phyloP scores from a whole-genome alignment of 2,113 vertebrate genomes.

The Pampusana beccarii region DNA sequence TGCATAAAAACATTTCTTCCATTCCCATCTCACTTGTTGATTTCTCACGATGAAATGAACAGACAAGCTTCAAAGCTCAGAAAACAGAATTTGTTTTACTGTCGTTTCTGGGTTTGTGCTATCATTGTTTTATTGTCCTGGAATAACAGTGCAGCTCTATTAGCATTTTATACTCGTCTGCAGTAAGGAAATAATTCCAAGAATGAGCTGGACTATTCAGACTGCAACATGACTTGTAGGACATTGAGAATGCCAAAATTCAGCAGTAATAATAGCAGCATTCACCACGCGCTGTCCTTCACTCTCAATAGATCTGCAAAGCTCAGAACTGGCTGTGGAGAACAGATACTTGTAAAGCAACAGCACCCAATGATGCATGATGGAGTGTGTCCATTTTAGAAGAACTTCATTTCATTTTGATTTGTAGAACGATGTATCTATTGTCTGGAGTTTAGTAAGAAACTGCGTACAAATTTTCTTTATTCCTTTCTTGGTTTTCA shows the following conservation, averaged over 20 bases:
- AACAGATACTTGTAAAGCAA: conserved; percentile 1
- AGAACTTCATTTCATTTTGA: not conserved
- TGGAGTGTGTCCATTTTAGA: not conserved
- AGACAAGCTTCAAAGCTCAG: conserved; percentile 19
- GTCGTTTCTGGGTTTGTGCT: conserved; percentile 10
- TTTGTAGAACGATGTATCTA: not conserved
- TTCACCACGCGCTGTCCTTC: not conserved
- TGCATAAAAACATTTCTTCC: conserved; percentile 51
- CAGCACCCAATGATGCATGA: not conserved
- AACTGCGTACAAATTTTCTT: not conserved
- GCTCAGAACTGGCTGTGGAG: not conserved
- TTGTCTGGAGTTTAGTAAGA: not conserved
- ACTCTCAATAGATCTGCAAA: not conserved
- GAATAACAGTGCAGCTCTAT: not conserved
- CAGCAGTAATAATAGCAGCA: not conserved
- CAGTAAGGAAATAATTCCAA: conserved; percentile 25
- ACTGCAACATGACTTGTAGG: not conserved
- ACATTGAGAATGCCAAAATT: not conserved
- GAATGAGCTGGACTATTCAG: conserved; percentile 27
- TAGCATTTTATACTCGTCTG: conserved; percentile 38
- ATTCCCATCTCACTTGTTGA: conserved; percentile 14
- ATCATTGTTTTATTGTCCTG: conserved; percentile 36
- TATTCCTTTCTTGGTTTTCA: not conserved
- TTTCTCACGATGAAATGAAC: conserved; percentile 43
- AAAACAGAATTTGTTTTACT: conserved; percentile 28